These are phyloP conservation scores for Campopleginae sp. DNA, from an alignment of 2,888 invertebrate species.

Conservation along the genomic window DNA sequence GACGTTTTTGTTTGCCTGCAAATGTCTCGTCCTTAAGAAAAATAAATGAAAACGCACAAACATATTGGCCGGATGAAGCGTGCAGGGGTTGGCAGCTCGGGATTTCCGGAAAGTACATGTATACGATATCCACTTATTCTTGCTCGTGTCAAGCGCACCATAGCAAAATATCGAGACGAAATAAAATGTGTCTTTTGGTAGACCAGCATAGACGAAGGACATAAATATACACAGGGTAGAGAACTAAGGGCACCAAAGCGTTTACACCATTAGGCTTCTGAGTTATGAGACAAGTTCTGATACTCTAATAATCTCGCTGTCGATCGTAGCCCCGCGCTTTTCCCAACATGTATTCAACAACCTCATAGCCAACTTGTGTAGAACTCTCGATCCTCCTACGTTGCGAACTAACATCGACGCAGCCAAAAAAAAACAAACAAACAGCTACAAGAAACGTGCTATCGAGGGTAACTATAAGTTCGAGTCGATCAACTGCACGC, in stretches of 20 bases:
- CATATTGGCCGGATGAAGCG: conserved; percentile 22
- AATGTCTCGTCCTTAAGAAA: neutral
- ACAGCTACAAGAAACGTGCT: conserved; percentile 37
- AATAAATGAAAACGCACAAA: conserved; percentile 34
- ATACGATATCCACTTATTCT: conserved; percentile 72
- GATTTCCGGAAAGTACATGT: conserved; percentile 34
- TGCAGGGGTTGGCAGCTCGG: conserved; percentile 11
- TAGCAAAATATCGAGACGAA: conserved; percentile 63
- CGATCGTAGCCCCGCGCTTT: conserved; percentile 75
- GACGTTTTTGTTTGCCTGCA: neutral
- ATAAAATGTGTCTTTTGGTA: conserved; percentile 54
- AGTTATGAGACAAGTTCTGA: conserved; percentile 84
- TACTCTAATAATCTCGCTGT: conserved; percentile 83
- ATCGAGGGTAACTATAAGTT: conserved; percentile 77
- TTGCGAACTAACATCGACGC: neutral
- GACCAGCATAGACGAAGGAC: conserved; percentile 48
- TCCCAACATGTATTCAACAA: conserved; percentile 44
- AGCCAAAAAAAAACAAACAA: conserved; percentile 25
- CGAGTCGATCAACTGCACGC: conserved; percentile 80
- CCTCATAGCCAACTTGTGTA: conserved; percentile 51
- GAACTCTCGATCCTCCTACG: conserved; percentile 21
- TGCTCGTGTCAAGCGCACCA: conserved; percentile 80
- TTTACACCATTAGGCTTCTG: conserved; percentile 81
- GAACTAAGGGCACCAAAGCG: conserved; percentile 67
- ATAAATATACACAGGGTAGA: conserved; percentile 40